Percentiles rank a stretch among this genome's conserved stretches.
phyloP scores from a whole-genome alignment of 2,113 vertebrate genomes.

The Pseudonaja textilis region DNA sequence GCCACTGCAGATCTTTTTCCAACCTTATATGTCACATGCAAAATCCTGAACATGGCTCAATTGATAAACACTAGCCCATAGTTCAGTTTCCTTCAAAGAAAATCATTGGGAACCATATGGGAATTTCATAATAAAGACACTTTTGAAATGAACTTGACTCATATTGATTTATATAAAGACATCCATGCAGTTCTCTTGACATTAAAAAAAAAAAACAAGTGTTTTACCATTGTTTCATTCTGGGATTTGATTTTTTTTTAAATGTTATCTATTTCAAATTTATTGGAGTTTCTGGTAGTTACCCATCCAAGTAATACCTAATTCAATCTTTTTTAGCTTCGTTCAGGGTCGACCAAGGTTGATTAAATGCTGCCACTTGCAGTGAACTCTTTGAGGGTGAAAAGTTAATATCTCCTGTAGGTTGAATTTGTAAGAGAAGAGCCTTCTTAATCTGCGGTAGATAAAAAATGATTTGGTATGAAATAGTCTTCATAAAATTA shows the following conservation, averaged over 20 bases:
- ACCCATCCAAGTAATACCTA: not conserved
- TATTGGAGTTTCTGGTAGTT: not conserved
- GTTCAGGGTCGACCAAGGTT: not conserved
- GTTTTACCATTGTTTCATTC: not conserved
- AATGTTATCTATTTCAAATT: not conserved
- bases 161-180: not conserved
- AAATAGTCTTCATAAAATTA: too few relatives aligned
- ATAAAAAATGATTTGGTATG: not conserved
- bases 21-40: not conserved
- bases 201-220: not conserved
- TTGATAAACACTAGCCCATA: not conserved
- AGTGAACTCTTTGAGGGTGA: not conserved
- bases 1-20: too few relatives aligned
- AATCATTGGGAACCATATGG: not conserved
- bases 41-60: not conserved
- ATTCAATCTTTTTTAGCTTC: not conserved
- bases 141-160: not conserved
- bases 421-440: not conserved
- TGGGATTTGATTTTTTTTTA: not conserved
- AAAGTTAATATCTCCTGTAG: not conserved
- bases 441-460: not conserved
- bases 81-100: not conserved
- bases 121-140: not conserved
- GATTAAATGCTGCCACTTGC: not conserved
- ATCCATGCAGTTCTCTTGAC: not conserved